Evolutionary conservation across 2,888 invertebrate species (phyloP), one percentile per base, ranked within the genome.

Genomic region (Brachylomia viminalis): DNA sequence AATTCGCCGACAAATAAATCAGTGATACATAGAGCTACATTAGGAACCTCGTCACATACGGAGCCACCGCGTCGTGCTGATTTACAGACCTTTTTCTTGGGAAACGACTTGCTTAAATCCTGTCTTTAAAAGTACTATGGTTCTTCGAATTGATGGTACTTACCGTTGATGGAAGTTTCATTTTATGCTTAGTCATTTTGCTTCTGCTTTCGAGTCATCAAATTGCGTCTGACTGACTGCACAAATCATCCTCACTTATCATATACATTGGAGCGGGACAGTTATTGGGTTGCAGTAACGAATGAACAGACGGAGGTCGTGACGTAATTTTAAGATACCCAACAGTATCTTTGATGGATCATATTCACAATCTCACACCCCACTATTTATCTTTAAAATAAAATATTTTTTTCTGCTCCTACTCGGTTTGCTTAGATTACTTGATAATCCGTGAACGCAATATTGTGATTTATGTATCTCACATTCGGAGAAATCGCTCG

Each of bases 1-100:
- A 84, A 87, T 86, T 82, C 79, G 80, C 87, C 87, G 88, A 87
- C 91, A 78, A 82, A 79, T 88, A 86, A 83, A 85, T 88, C 79
- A 73, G 72, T 73, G 75, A 77, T 84, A 84, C 79, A 67, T 76
- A 79, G 75, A 75, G 75, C 33, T 77, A 78, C 79, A 82, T 87
- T 84, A 84, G 59, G 33, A 88, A 27, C 68, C 82, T 84, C 75
- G 87, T 88, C 87, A 88, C 86, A 87, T 85, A 83, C 83, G 38
- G 58, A 59, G 75, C 70, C 70, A 79, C 64, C 76, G 70, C 52
- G 71, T 83, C 74, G 81, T 75, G 83, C 78, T 87, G 85, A 81
- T 87, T 87, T 87, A 83, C 77, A 81, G 77, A 67, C 77, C 45
- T 72, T 74, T 65, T 86, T 82, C 82, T 79, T 80, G 71, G 77